phyloP scores from a whole-genome alignment of 2,113 vertebrate species.

The Suricata suricatta region DNA sequence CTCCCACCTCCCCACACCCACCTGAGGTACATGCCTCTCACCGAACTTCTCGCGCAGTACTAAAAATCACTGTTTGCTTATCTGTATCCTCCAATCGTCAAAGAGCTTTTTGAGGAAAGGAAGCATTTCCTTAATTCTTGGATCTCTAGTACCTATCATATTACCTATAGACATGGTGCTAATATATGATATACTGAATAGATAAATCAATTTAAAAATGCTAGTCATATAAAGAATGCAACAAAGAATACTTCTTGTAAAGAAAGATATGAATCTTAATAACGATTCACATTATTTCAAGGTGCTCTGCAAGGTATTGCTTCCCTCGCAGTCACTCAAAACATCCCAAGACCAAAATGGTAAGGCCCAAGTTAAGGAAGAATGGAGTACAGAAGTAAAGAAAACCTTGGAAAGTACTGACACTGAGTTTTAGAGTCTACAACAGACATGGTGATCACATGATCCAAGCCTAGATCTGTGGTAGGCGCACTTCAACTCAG shows the following conservation, averaged over 20 bases:
- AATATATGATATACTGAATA: not conserved
- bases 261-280: not conserved
- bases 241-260: not conserved
- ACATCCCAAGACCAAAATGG: not conserved
- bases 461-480: accelerated
- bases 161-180: not conserved
- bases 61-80: not conserved
- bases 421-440: not conserved
- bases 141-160: not conserved
- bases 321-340: not conserved
- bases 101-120: not conserved
- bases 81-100: not conserved
- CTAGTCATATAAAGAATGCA: not conserved
- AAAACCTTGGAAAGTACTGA: not conserved
- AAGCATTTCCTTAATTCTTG: not conserved
- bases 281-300: not conserved
- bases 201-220: not conserved
- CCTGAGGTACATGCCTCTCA: not conserved
- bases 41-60: not conserved
- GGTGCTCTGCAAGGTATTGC: not conserved
- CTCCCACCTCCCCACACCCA: not conserved
- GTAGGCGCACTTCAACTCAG: not conserved
- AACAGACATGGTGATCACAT: not conserved
- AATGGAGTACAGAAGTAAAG: not conserved
- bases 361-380: not conserved